Conservation (phyloP, 2,888 invertebrate species). For the Oligia latruncula region DNA sequence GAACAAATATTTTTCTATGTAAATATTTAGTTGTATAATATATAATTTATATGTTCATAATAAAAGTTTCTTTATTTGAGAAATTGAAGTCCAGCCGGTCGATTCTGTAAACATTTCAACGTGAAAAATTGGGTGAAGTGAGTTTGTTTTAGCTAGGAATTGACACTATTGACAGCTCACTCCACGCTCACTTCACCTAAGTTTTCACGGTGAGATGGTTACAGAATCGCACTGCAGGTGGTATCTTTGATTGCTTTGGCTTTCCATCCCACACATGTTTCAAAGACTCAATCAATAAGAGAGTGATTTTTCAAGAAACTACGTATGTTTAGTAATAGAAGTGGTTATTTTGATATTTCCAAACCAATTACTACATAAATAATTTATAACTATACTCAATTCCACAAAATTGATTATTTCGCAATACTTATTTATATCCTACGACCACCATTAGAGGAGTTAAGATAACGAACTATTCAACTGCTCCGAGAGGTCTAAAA, state of each 20-base stretch:
- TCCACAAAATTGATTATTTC: not conserved
- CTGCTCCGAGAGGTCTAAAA: slow-evolving; percentile 45
- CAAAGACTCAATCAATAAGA: not conserved
- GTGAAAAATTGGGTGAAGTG: no score
- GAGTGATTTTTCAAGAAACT: not conserved
- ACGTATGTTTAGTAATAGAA: not conserved
- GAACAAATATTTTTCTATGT: not conserved
- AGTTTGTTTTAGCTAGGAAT: no score
- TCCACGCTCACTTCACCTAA: no score
- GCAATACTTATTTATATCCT: slow-evolving; percentile 15
- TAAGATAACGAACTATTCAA: slow-evolving; percentile 47
- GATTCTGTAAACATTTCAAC: no score
- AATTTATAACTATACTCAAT: not conserved
- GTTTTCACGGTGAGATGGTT: no score
- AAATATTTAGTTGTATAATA: not conserved
- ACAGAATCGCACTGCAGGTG: no score
- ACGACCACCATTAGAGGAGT: slow-evolving; percentile 35
- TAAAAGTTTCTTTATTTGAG: not conserved
- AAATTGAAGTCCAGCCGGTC: no score
- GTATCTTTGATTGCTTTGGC: no score
- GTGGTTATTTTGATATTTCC: not conserved
- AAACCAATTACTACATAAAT: not conserved
- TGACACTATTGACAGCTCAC: no score
- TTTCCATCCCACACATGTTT: not conserved
- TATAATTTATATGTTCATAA: not conserved